These are phyloP conservation scores for Phalacrocorax brasilianus DNA, from an alignment of 2,113 vertebrate genomes.

Conservation along the genomic window DNA sequence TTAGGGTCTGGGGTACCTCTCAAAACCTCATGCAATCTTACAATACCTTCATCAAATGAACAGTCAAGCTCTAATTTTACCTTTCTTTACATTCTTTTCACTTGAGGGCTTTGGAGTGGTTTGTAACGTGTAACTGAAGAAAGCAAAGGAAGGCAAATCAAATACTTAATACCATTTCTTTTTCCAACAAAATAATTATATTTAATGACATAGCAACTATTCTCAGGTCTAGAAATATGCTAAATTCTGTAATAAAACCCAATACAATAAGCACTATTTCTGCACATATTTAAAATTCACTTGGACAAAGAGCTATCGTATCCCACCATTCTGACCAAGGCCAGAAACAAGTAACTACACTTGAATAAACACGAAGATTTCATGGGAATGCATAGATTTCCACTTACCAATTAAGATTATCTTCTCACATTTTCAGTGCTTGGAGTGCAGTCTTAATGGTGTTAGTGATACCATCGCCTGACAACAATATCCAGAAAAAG, in stretches of 20 bases:
- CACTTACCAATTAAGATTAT: neutral
- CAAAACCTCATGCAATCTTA: neutral
- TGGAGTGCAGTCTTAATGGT: neutral
- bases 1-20: neutral
- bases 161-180: neutral
- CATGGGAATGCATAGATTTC: neutral
- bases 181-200: neutral
- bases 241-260: neutral
- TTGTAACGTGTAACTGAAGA: neutral
- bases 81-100: neutral
- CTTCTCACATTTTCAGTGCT: neutral
- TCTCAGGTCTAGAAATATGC: neutral
- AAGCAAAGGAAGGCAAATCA: neutral
- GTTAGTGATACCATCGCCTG: neutral
- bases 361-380: neutral
- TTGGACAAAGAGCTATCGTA: neutral
- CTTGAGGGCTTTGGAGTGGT: neutral
- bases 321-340: neutral
- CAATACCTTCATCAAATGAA: neutral
- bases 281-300: neutral
- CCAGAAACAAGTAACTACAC: neutral
- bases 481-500: neutral
- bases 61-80: neutral
- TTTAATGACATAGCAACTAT: neutral
- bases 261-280: neutral